These are phyloP conservation scores for Epinephelus malabaricus DNA, from an alignment of 2,797 vertebrate genomes.

Conservation along the genomic window DNA sequence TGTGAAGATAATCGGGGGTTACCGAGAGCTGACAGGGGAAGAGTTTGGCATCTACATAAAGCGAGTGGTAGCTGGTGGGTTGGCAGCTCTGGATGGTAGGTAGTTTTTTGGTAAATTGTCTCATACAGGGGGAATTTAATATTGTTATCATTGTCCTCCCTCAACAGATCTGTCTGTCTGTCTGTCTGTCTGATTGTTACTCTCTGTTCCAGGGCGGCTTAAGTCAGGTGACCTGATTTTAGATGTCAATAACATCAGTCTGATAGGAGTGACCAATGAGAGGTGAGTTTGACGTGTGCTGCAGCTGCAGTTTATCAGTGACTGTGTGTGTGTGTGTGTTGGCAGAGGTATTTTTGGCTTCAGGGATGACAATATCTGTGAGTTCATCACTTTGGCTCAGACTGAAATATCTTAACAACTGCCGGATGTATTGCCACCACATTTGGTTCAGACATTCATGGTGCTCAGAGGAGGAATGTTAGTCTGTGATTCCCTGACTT, in stretches of 20 bases:
- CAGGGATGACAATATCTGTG: too few species aligned
- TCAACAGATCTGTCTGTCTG: slow-evolving; percentile 12
- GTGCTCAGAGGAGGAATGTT: too few species aligned
- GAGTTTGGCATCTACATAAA: slow-evolving; percentile 92
- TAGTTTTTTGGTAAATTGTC: background rate
- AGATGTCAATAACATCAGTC: slow-evolving; percentile 91
- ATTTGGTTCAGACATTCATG: too few species aligned
- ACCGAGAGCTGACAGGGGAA: slow-evolving; percentile 86
- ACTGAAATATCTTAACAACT: too few species aligned
- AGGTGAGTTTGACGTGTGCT: slow-evolving; percentile 68
- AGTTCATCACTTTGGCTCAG: too few species aligned
- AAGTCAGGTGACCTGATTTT: slow-evolving; percentile 91
- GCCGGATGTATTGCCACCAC: too few species aligned
- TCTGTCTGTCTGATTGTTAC: slow-evolving; percentile 24
- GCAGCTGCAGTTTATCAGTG: background rate
- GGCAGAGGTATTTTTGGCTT: background rate
- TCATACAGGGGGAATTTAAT: background rate
- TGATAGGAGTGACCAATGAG: slow-evolving; percentile 89
- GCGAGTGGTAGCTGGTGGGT: slow-evolving; percentile 86
- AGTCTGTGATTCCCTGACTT: too few species aligned
- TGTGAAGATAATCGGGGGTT: slow-evolving; percentile 91
- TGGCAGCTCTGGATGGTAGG: slow-evolving; percentile 88
- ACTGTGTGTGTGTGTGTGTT: background rate
- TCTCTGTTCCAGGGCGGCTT: slow-evolving; percentile 85
- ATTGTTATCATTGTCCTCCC: background rate